Evolutionary conservation across 1,140 invertebrate genomes (phyloP).

Genomic region (Drosophila ambigua): DNA sequence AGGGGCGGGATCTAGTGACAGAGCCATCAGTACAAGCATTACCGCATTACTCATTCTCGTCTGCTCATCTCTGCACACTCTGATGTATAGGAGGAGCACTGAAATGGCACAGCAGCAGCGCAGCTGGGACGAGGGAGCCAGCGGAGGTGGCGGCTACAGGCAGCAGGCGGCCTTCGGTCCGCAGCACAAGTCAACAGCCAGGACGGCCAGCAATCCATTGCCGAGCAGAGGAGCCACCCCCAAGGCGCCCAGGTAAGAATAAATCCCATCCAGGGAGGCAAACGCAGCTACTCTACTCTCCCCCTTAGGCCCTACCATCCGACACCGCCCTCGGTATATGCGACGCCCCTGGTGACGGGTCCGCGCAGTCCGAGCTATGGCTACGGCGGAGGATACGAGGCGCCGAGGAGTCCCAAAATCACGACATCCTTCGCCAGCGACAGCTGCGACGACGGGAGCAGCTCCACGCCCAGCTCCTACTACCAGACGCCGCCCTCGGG

Average conservation of each 20-base stretch:
- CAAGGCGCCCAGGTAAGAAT: constrained; percentile 73
- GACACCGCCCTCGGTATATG: constrained; percentile 43
- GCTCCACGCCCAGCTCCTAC: constrained; percentile 73
- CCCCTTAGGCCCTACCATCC: constrained; percentile 47
- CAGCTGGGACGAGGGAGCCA: constrained; percentile 69
- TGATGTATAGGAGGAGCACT: constrained; percentile 4
- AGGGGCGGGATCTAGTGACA: constrained; percentile 16
- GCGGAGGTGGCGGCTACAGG: constrained; percentile 35
- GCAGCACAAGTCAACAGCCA: constrained; percentile 55
- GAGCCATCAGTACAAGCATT: constrained; percentile 9
- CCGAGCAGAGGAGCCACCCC: constrained; percentile 74
- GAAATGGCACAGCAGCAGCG: constrained; percentile 72
- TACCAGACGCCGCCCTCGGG: constrained; percentile 78
- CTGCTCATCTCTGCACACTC: constrained; percentile 25
- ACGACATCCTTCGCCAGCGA: constrained; percentile 80
- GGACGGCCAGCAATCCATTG: constrained; percentile 66
- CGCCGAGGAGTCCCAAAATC: constrained; percentile 79
- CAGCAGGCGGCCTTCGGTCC: constrained; percentile 26
- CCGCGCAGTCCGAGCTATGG: constrained; percentile 27
- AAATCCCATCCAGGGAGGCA: neutral
- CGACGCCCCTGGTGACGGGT: constrained; percentile 29
- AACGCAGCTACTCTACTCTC: neutral
- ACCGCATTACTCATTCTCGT: constrained; percentile 28
- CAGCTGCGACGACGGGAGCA: constrained; percentile 71
- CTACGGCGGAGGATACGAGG: constrained; percentile 49